Evolutionary conservation across 2,113 vertebrate species (phyloP).

Genomic region (Neoarius graeffei): DNA sequence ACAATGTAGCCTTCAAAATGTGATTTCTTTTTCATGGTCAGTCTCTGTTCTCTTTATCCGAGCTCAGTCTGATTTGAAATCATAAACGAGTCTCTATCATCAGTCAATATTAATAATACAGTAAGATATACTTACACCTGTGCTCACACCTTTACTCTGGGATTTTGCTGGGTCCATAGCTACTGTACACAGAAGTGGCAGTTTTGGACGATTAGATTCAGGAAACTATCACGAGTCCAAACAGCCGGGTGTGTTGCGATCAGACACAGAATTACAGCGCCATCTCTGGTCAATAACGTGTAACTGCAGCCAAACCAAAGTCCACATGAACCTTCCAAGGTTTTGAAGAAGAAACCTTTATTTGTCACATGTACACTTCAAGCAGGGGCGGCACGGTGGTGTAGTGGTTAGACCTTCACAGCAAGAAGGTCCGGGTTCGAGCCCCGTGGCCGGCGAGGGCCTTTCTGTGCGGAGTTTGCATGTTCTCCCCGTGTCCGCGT

Average conservation of each 20-base stretch:
- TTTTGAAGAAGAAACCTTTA: not conserved
- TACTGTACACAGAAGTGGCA: not conserved
- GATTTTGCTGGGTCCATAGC: constrained; percentile 63
- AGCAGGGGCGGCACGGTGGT: too few relatives aligned
- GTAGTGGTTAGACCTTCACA: too few relatives aligned
- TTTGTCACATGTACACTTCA: too few relatives aligned
- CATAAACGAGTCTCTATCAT: not conserved
- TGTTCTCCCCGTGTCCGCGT: too few relatives aligned
- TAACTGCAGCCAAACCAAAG: constrained; percentile 14
- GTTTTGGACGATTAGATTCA: not conserved
- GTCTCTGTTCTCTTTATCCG: not conserved
- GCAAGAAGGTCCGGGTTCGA: too few relatives aligned
- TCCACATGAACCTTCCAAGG: not conserved
- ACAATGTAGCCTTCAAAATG: not conserved
- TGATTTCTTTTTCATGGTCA: not conserved
- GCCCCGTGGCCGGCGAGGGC: too few relatives aligned
- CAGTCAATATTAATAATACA: not conserved
- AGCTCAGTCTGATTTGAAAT: too few relatives aligned
- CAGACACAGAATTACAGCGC: not conserved
- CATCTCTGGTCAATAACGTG: not conserved
- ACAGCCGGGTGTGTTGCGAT: not conserved
- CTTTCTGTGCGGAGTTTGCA: too few relatives aligned
- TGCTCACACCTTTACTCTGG: constrained; percentile 70
- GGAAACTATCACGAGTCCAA: not conserved
- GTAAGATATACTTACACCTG: constrained; percentile 66